Evolutionary conservation across 2,113 vertebrate species (phyloP).

Genomic region (Mellivora capensis): DNA sequence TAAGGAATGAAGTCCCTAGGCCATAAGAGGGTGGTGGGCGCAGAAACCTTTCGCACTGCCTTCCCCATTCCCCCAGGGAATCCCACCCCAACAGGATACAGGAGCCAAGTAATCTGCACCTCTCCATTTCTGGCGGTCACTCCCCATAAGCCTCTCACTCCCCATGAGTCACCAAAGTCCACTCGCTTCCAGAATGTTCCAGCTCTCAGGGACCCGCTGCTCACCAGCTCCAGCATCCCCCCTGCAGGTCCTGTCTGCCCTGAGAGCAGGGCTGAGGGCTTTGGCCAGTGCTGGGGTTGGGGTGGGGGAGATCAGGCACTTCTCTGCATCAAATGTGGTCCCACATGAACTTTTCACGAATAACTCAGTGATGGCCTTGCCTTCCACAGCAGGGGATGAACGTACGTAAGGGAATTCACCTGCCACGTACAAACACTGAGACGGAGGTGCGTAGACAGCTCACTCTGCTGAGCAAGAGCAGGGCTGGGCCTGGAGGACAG

Average conservation of each 20-base stretch:
- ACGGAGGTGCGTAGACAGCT: neutral
- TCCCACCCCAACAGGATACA: fast-evolving
- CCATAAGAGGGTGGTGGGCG: neutral
- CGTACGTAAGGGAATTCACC: neutral
- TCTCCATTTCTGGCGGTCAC: too few relatives aligned
- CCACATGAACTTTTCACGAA: neutral
- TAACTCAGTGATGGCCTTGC: neutral
- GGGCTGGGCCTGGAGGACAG: neutral
- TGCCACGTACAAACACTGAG: neutral
- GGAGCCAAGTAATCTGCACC: fast-evolving
- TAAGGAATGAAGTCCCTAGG: too few relatives aligned
- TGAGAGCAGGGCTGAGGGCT: too few relatives aligned
- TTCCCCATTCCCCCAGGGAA: too few relatives aligned
- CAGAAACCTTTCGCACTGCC: neutral
- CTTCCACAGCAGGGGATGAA: too few relatives aligned
- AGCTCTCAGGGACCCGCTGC: neutral
- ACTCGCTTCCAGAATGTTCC: neutral
- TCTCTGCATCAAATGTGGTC: too few relatives aligned
- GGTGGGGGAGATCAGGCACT: neutral
- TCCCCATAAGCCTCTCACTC: fast-evolving
- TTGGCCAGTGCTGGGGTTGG: too few relatives aligned
- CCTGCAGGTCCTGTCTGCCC: neutral
- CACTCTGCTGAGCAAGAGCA: neutral
- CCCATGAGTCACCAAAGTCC: too few relatives aligned
- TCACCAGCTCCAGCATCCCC: too few relatives aligned